Conservation (phyloP, 2,888 invertebrate species). For the Philereme transversata region DNA sequence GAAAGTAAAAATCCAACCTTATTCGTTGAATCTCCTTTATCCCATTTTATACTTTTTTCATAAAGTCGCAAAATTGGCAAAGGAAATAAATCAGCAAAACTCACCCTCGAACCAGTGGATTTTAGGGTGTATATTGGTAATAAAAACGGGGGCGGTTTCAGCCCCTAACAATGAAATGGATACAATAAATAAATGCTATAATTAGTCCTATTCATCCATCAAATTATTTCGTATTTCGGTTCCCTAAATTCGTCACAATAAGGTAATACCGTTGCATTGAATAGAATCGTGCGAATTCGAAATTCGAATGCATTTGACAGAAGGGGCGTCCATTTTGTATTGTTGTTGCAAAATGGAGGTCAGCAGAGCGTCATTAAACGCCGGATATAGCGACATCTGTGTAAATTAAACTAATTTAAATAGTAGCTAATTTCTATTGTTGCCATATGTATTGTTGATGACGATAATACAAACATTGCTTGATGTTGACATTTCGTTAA, state of each 20-base stretch:
- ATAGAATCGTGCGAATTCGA: slow-evolving; percentile 60
- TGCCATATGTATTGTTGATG: slow-evolving; percentile 31
- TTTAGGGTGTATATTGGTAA: slow-evolving; percentile 64
- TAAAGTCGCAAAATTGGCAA: slow-evolving; percentile 50
- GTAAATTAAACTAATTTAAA: slow-evolving; percentile 37
- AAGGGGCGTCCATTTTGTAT: slow-evolving; percentile 68
- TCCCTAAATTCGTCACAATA: slow-evolving; percentile 56
- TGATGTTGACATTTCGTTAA: background rate
- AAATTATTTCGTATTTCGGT: slow-evolving; percentile 66
- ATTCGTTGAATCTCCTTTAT: slow-evolving; percentile 42
- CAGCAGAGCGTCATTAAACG: slow-evolving; percentile 38
- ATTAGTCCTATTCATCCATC: slow-evolving; percentile 78
- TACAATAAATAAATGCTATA: slow-evolving; percentile 79
- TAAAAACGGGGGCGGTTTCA: slow-evolving; percentile 65
- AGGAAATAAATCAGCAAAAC: slow-evolving; percentile 63
- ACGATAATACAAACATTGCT: background rate
- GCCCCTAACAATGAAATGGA: slow-evolving; percentile 67
- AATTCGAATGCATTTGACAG: slow-evolving; percentile 63
- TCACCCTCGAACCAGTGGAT: slow-evolving; percentile 56
- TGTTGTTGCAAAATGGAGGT: slow-evolving; percentile 62
- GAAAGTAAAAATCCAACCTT: slow-evolving; percentile 43
- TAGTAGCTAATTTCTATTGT: slow-evolving; percentile 35
- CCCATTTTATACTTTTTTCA: slow-evolving; percentile 28
- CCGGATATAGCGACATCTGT: slow-evolving; percentile 42
- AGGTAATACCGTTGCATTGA: slow-evolving; percentile 43